Conservation (phyloP, 2,888 invertebrate species). For the Himalopsyche tibetana region DNA sequence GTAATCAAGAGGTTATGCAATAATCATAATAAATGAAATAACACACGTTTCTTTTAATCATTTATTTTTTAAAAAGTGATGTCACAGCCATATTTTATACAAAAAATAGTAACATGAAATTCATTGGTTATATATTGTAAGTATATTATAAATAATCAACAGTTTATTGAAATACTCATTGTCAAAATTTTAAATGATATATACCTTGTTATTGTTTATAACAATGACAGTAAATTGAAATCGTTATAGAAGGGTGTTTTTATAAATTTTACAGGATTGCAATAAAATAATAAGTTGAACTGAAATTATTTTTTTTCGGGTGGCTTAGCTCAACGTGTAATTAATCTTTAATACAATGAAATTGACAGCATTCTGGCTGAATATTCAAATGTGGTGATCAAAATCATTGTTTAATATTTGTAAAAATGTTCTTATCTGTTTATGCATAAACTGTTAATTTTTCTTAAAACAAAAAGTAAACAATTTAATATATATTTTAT, state of each 20-base stretch:
- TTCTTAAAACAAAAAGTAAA: background rate
- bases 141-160: background rate
- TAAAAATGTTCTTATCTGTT: background rate
- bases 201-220: too few relatives aligned
- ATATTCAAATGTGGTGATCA: too few relatives aligned
- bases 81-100: conserved; percentile 56
- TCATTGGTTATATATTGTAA: background rate
- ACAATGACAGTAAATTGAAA: too few relatives aligned
- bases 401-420: too few relatives aligned
- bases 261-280: too few relatives aligned
- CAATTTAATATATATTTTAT: background rate
- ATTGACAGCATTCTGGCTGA: too few relatives aligned
- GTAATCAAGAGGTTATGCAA: background rate
- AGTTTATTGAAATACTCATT: background rate
- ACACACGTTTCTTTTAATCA: background rate
- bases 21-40: conserved; percentile 3
- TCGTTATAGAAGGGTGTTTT: too few relatives aligned
- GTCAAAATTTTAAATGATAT: background rate
- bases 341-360: too few relatives aligned
- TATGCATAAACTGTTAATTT: background rate
- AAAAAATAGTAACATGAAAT: conserved; percentile 41
- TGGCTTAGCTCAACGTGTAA: too few relatives aligned
- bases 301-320: too few relatives aligned
- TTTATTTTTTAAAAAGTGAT: conserved; percentile 50
- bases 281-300: too few relatives aligned